phyloP scores from a whole-genome alignment of 2,113 vertebrate genomes.

The Phalacrocorax aristotelis region DNA sequence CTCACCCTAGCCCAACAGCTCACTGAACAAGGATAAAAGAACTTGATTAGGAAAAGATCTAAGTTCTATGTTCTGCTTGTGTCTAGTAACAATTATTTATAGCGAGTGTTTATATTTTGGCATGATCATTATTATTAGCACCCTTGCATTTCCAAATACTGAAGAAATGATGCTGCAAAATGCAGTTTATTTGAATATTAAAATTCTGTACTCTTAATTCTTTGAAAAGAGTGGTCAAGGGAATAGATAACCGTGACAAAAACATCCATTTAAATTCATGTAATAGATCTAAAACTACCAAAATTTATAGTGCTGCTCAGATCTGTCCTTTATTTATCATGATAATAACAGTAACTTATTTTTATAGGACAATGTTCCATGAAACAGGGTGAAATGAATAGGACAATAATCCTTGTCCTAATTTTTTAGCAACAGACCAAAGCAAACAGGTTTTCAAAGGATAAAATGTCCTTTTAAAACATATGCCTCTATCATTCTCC shows the following conservation, averaged over 20 bases:
- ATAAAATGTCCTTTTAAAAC: conserved; percentile 36
- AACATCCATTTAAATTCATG: conserved; percentile 72
- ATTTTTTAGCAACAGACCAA: conserved; percentile 58
- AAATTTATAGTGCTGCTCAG: conserved; percentile 71
- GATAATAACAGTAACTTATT: conserved; percentile 69
- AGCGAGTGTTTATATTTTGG: conserved; percentile 39
- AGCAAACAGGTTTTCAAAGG: conserved; percentile 26
- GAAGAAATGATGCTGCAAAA: conserved; percentile 53
- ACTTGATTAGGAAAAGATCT: conserved; percentile 22
- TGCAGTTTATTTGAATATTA: conserved; percentile 69
- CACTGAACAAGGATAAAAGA: conserved; percentile 26
- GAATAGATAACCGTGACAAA: conserved; percentile 72
- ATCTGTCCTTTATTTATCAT: conserved; percentile 74
- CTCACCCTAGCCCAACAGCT: background rate
- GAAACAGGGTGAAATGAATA: conserved; percentile 60
- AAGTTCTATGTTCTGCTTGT: background rate
- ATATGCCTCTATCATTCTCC: background rate
- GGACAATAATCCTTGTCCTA: conserved; percentile 61
- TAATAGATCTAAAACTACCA: conserved; percentile 69
- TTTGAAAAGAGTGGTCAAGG: conserved; percentile 61
- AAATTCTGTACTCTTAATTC: conserved; percentile 64
- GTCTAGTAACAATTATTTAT: conserved; percentile 38
- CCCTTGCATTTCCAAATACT: conserved; percentile 13
- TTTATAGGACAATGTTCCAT: conserved; percentile 64
- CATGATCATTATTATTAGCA: conserved; percentile 54